Evolutionary conservation across 2,113 vertebrate species (phyloP).

Genomic region (Elaphurus davidianus): DNA sequence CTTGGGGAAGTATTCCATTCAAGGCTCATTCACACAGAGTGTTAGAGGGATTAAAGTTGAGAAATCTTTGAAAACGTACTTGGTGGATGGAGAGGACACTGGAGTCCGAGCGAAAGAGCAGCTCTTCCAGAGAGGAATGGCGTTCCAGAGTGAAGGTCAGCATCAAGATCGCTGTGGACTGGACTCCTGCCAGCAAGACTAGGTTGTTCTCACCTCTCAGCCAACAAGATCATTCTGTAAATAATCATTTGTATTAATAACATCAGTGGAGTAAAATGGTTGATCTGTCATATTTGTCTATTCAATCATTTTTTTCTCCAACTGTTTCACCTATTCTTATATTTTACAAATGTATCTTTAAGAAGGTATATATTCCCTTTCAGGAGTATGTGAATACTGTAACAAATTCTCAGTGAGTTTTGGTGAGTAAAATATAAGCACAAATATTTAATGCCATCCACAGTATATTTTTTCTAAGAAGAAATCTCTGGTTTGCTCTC

Average conservation of each 20-base stretch:
- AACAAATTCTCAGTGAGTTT: neutral
- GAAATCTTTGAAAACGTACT: neutral
- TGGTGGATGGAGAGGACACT: neutral
- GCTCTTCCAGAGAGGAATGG: accelerated
- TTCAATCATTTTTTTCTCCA: neutral
- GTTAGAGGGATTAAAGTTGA: neutral
- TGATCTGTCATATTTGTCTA: neutral
- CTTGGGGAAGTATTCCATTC: neutral
- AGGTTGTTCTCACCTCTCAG: neutral
- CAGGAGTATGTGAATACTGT: neutral
- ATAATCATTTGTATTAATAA: neutral
- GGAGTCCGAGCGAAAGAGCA: neutral
- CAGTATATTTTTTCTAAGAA: neutral
- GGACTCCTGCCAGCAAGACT: neutral
- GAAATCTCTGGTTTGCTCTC: neutral
- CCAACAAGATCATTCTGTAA: neutral
- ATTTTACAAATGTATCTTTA: neutral
- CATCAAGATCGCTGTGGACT: neutral
- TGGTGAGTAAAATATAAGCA: neutral
- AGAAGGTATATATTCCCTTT: neutral
- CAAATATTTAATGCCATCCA: neutral
- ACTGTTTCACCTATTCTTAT: neutral
- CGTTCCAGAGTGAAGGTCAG: neutral
- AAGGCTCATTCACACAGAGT: neutral
- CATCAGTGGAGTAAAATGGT: neutral